phyloP scores from a whole-genome alignment of 2,113 vertebrate species.

The Echinops telfairi region DNA sequence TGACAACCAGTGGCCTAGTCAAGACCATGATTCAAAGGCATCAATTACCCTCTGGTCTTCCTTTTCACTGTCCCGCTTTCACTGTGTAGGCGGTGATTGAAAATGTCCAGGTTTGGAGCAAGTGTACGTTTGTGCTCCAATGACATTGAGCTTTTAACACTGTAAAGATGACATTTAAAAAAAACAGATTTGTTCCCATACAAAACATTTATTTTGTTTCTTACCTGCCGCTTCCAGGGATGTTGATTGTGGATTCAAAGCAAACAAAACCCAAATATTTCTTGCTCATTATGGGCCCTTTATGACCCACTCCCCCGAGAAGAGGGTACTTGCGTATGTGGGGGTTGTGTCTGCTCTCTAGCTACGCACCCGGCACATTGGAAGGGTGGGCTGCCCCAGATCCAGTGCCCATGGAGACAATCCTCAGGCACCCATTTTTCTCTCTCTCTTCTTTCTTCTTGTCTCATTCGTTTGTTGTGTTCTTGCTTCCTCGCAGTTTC shows the following conservation, averaged over 20 bases:
- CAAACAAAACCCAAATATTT: neutral
- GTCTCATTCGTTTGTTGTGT: neutral
- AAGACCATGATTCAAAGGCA: neutral
- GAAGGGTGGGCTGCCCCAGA: neutral
- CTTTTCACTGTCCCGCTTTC: neutral
- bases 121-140: neutral
- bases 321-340: neutral
- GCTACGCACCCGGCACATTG: neutral
- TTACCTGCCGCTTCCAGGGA: neutral
- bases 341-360: neutral
- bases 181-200: neutral
- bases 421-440: too few relatives aligned
- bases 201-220: neutral
- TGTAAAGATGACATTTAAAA: neutral
- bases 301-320: neutral
- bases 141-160: neutral
- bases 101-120: neutral
- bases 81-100: neutral
- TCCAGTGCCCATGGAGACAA: accelerated
- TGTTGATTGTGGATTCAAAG: neutral
- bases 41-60: neutral
- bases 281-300: accelerated
- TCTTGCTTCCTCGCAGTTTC: neutral
- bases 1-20: neutral
- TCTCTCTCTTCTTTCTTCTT: neutral